Evolutionary conservation across 2,113 vertebrate genomes (phyloP), one percentile per base, ranked within the genome.

Genomic region (Emydura subglobosa): DNA sequence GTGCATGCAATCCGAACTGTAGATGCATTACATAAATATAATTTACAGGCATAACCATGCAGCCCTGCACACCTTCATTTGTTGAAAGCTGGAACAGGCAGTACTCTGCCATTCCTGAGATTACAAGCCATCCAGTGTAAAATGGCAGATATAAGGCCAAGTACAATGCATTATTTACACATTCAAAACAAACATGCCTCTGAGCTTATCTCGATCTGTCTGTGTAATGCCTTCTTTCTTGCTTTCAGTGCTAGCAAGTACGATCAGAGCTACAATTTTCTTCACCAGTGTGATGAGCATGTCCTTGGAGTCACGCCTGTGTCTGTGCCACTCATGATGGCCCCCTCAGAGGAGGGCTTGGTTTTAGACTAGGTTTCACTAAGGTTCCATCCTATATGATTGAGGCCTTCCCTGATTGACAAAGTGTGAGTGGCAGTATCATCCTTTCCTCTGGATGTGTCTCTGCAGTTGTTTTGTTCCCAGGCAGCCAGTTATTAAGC

Each of bases 81-180:
- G 9, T 31, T 82, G 93, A 91, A 80, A 89, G 34, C 85, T 86
- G 81, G 78, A 95, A 91, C 29, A 87, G 50, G 61, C 57, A 61
- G 90, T 85, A 47, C n/a, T 85, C 88, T 96, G 86, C 89, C 90
- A 76, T 59, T 90, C 85, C 85, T 94, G 86, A 92, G 87, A 29
- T 79, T 59, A 92, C 96, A 95, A 96, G 84, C 54, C 83, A 95
- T 83, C 83, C 85, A 83, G 82, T 95, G 87, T 92, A 55, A 97
- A 98, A 94, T 91, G 92, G 81, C 57, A 92, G 93, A 93, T 92
- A 22, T 22, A 53, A 83, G 95, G 81, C 93, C 39, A 91, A 94
- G 82, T 50, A 25, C 86, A 59, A 82, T 82, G 79, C 2, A 2
- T 80, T 97, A 85, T 92, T 98, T 97, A 91, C 89, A 85, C 95